These are phyloP conservation scores for Psylliodes chrysocephalus DNA, from an alignment of 2,888 invertebrate species.

Conservation along the genomic window DNA sequence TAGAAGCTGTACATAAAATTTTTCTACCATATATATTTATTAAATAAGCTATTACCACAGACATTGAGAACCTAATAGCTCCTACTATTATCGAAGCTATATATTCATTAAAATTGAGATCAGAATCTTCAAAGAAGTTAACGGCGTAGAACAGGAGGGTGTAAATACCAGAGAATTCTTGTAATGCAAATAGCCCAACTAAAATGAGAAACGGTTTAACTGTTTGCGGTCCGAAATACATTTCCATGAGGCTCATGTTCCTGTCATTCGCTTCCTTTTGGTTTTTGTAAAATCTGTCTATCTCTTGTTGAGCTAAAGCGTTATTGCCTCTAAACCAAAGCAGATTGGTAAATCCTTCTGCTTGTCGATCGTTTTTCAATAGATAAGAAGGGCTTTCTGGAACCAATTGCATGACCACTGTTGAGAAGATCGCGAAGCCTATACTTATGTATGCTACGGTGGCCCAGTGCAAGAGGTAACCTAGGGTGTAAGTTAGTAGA, in stretches of 20 bases:
- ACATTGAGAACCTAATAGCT: constrained; percentile 73
- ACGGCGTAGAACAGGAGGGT: constrained; percentile 79
- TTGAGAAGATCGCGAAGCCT: constrained; percentile 67
- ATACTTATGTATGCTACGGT: constrained; percentile 74
- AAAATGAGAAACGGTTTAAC: constrained; percentile 76
- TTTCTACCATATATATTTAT: constrained; percentile 74
- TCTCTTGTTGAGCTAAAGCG: constrained; percentile 71
- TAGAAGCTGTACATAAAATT: constrained; percentile 72
- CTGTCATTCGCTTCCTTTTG: constrained; percentile 41
- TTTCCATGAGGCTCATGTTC: constrained; percentile 48
- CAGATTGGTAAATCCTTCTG: constrained; percentile 69
- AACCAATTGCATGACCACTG: constrained; percentile 70
- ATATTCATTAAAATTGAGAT: constrained; percentile 72
- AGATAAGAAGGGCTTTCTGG: constrained; percentile 79
- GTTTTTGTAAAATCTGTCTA: constrained; percentile 62
- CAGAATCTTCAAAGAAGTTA: constrained; percentile 75
- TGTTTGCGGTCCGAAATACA: constrained; percentile 67
- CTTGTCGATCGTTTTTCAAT: constrained; percentile 70
- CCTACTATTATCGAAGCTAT: constrained; percentile 77
- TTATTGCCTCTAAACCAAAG: constrained; percentile 75
- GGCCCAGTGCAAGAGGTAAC: constrained; percentile 75
- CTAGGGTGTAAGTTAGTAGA: constrained; percentile 74
- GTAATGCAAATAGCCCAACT: constrained; percentile 74
- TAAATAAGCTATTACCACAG: constrained; percentile 73
- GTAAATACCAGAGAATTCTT: constrained; percentile 80